phyloP scores from a whole-genome alignment of 2,113 vertebrate species.

The Lagenorhynchus albirostris region DNA sequence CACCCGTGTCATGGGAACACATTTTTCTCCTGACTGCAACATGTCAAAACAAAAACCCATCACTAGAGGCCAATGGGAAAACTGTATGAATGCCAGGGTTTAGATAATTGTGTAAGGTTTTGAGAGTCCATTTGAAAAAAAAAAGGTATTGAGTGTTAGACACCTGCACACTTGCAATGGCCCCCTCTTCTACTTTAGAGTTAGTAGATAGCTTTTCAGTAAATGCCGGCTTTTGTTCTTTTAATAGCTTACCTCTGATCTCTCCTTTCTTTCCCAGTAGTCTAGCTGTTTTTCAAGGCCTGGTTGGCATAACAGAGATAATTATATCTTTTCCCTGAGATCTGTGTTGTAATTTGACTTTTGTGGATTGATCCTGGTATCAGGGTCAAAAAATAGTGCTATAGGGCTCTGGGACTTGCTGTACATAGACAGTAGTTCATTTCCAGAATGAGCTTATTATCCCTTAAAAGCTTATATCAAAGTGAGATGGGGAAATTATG shows the following conservation, averaged over 20 bases:
- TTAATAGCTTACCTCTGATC: constrained; percentile 26
- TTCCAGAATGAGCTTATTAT: not conserved
- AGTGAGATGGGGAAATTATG: not conserved
- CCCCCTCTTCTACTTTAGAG: not conserved
- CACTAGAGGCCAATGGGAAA: constrained; percentile 36
- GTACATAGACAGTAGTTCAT: not conserved
- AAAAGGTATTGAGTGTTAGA: not conserved
- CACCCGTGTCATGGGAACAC: constrained; percentile 5
- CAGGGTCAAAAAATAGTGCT: not conserved
- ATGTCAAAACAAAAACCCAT: constrained; percentile 53
- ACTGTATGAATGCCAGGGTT: not conserved
- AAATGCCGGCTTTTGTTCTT: constrained; percentile 42
- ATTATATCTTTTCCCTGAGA: constrained; percentile 47
- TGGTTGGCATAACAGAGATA: constrained; percentile 9
- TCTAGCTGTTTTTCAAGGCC: constrained; percentile 18
- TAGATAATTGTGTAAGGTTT: constrained; percentile 24
- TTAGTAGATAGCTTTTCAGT: constrained; percentile 29
- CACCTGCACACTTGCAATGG: not conserved
- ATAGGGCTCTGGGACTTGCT: not conserved
- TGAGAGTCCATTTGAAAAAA: not conserved
- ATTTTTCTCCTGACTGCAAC: constrained; percentile 40
- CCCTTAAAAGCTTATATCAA: not conserved
- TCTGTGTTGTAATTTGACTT: constrained; percentile 42
- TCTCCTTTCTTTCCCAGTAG: not conserved
- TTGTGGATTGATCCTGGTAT: not conserved